Percentiles rank a stretch among this genome's conserved stretches.
Conservation (phyloP, 1,140 invertebrate genomes). For the Heliconius nattereri region DNA sequence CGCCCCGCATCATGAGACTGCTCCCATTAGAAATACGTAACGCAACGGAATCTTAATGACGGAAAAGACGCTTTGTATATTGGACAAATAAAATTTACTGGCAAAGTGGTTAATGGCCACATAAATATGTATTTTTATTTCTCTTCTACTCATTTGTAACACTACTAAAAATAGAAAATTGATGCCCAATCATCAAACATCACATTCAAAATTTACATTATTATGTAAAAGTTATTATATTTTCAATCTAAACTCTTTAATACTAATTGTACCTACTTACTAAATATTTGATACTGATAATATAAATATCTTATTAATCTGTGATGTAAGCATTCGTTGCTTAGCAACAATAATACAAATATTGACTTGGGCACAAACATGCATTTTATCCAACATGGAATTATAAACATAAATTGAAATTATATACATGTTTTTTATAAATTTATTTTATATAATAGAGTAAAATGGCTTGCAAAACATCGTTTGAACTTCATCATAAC, state of each 20-base stretch:
- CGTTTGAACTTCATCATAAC: constrained; percentile 84
- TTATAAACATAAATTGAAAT: too few species aligned
- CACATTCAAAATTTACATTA: not conserved
- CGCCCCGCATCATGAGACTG: constrained; percentile 70
- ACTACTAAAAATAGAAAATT: not conserved
- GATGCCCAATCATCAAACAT: not conserved
- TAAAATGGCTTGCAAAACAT: constrained; percentile 79
- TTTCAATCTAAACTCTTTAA: not conserved
- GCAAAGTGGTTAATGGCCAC: constrained; percentile 72
- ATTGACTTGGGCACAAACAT: constrained; percentile 17
- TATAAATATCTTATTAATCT: not conserved
- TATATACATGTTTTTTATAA: not conserved
- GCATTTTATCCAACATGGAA: too few species aligned
- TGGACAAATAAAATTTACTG: constrained; percentile 70
- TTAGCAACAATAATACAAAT: constrained; percentile 48
- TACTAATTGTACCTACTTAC: not conserved
- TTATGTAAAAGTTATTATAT: not conserved
- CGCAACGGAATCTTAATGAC: constrained; percentile 60
- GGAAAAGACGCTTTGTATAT: constrained; percentile 67
- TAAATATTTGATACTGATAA: too few species aligned
- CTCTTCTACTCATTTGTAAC: constrained; percentile 5
- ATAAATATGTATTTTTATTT: constrained; percentile 49
- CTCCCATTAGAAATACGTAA: constrained; percentile 64
- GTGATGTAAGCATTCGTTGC: constrained; percentile 44
- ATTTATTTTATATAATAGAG: not conserved